These are phyloP conservation scores for Gonioctena quinquepunctata DNA, from an alignment of 1,140 invertebrate species.

Conservation along the genomic window DNA sequence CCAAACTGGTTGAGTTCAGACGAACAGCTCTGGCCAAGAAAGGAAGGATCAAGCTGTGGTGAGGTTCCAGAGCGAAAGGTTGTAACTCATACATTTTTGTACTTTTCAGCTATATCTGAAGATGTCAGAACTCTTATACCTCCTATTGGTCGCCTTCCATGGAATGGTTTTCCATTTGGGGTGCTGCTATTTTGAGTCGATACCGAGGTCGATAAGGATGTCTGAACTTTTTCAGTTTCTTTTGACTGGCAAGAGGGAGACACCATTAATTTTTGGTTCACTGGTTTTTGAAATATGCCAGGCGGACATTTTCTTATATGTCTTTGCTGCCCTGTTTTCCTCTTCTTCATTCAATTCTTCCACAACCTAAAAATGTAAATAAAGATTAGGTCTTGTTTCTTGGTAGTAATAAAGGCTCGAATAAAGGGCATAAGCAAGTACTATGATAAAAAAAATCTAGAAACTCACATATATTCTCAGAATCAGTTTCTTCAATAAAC, in stretches of 20 bases:
- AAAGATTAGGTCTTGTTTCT: neutral
- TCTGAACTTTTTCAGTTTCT: conserved; percentile 8
- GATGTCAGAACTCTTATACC: neutral
- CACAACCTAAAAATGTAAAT: neutral
- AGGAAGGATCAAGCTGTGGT: too few relatives aligned
- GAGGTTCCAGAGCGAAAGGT: too few relatives aligned
- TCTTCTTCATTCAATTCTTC: conserved; percentile 6
- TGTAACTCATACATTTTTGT: too few relatives aligned
- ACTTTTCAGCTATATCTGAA: neutral
- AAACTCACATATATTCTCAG: conserved; percentile 3
- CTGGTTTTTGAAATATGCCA: conserved; percentile 5
- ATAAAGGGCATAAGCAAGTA: conserved; percentile 8
- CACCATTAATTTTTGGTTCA: neutral
- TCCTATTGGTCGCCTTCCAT: neutral
- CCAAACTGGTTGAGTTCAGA: too few relatives aligned
- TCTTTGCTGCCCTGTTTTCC: conserved; percentile 3
- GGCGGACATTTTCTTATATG: conserved; percentile 4
- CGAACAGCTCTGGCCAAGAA: too few relatives aligned
- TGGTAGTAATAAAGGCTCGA: conserved; percentile 7
- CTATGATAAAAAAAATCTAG: conserved; percentile 6
- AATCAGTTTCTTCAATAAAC: neutral
- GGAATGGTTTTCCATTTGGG: neutral
- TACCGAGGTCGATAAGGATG: neutral
- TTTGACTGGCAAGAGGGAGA: conserved; percentile 2
- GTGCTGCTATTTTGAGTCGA: neutral